Evolutionary conservation across 2,797 vertebrate species (phyloP).

Genomic region (Cercopithecus diana): DNA sequence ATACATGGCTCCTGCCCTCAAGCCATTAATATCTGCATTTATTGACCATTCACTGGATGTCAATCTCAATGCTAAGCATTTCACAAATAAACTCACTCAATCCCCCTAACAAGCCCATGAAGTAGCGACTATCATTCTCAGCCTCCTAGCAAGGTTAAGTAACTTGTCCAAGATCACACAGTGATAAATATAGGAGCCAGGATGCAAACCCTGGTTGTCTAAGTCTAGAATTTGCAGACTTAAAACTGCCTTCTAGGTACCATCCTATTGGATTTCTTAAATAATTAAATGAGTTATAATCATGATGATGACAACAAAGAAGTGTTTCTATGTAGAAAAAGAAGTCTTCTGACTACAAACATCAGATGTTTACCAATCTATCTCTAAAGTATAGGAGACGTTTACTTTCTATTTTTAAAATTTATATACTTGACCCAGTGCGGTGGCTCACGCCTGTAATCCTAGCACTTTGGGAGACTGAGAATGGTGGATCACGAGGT

Average conservation of each 20-base stretch:
- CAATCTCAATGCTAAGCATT: not conserved
- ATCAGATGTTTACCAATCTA: not conserved
- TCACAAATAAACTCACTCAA: not conserved
- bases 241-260: not conserved
- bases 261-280: not conserved
- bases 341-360: not conserved
- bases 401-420: not conserved
- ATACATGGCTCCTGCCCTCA: not conserved
- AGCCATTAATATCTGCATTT: not conserved
- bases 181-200: not conserved
- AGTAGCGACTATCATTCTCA: not conserved
- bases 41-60: not conserved
- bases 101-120: not conserved
- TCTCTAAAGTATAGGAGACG: not conserved
- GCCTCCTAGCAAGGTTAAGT: not conserved
- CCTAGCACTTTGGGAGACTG: not conserved
- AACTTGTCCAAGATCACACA: not conserved
- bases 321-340: not conserved
- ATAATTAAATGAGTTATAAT: not conserved
- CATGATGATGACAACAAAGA: not conserved
- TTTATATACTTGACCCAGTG: not conserved
- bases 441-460: not conserved
- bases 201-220: not conserved
- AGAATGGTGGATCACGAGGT: not conserved
- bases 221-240: not conserved